Evolutionary conservation across 2,797 vertebrate genomes (phyloP).

Genomic region (Anguilla pacifica): DNA sequence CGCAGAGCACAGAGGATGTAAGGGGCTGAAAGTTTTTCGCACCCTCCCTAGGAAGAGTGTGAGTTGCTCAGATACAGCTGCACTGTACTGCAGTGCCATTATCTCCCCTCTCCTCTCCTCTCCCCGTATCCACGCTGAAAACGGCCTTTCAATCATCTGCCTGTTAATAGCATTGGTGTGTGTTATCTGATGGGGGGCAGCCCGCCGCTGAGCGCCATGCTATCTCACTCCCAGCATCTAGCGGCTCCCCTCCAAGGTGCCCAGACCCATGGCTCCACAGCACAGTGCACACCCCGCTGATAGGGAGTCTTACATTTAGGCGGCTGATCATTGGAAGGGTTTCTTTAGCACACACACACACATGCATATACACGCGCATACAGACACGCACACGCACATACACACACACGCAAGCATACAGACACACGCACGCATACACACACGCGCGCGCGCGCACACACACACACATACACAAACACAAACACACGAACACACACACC

Average conservation of each 20-base stretch:
- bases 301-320: background rate
- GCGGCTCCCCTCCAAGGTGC: constrained; percentile 17
- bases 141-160: background rate
- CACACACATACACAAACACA: too few species aligned
- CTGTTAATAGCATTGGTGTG: constrained; percentile 21
- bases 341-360: background rate
- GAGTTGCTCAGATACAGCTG: background rate
- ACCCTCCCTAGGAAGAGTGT: constrained; percentile 11
- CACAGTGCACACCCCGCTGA: background rate
- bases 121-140: constrained; percentile 10
- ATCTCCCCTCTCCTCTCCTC: constrained; percentile 3
- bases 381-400: too few species aligned
- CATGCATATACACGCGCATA: background rate
- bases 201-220: background rate
- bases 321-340: background rate
- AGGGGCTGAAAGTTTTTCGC: constrained; percentile 14
- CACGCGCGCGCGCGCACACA: too few species aligned
- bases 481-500: too few species aligned
- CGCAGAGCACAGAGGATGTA: background rate
- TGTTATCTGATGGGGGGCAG: constrained; percentile 34
- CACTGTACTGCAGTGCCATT: background rate
- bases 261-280: background rate
- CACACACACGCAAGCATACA: too few species aligned
- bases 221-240: constrained; percentile 25
- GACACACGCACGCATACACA: too few species aligned